Percentiles rank a stretch among this genome's conserved stretches.
Conservation (phyloP, 2,888 invertebrate genomes). For the Tenthredo scrophulariae region DNA sequence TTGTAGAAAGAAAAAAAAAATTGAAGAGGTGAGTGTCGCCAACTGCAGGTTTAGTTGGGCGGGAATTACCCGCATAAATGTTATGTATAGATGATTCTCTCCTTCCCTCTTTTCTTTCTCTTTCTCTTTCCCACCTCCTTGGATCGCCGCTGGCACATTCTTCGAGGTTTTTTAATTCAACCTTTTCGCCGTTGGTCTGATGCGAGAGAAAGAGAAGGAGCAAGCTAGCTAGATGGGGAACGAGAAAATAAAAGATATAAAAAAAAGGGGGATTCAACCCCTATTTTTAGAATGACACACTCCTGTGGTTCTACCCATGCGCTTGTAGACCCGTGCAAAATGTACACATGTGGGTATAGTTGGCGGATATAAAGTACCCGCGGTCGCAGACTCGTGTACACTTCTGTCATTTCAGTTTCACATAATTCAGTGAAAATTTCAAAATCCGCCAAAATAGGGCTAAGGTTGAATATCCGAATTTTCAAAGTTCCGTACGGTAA, state of each 20-base stretch:
- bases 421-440: background rate
- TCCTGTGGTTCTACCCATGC: slow-evolving; percentile 28
- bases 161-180: slow-evolving; percentile 45
- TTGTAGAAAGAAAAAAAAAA: background rate
- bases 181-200: slow-evolving; percentile 61
- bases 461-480: too few species aligned
- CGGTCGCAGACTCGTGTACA: background rate
- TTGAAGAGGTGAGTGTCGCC: background rate
- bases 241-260: background rate
- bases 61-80: background rate
- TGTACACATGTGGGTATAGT: background rate
- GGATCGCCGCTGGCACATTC: slow-evolving; percentile 40
- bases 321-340: slow-evolving; percentile 20
- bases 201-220: background rate
- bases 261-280: slow-evolving; percentile 38
- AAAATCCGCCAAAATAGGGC: too few species aligned
- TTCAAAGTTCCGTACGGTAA: too few species aligned
- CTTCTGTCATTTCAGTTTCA: background rate
- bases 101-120: background rate
- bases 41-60: background rate
- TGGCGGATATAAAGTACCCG: background rate
- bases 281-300: slow-evolving; percentile 52
- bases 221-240: slow-evolving; percentile 9
- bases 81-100: background rate
- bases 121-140: slow-evolving; percentile 26